Percentiles rank a stretch among this genome's conserved stretches.
These are phyloP conservation scores for Anableps anableps DNA, from an alignment of 2,797 vertebrate genomes.

Conservation along the genomic window DNA sequence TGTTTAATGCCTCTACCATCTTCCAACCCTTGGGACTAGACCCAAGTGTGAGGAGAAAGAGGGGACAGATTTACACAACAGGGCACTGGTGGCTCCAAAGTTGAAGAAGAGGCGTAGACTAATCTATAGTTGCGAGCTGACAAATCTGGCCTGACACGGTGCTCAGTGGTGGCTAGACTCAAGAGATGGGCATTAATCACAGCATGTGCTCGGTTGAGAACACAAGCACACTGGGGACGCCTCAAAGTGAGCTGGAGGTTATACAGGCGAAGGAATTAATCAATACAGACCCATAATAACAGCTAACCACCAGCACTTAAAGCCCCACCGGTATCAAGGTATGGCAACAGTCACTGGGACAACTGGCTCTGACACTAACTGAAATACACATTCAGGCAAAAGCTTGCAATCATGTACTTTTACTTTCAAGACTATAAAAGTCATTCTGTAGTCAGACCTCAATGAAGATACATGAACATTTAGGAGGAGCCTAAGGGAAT, in stretches of 20 bases:
- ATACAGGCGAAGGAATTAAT: slow-evolving; percentile 89
- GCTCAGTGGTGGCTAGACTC: slow-evolving; percentile 85
- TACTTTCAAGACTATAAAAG: slow-evolving; percentile 21
- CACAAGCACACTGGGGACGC: slow-evolving; percentile 81
- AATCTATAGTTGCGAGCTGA: slow-evolving; percentile 93
- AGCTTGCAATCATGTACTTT: slow-evolving; percentile 23
- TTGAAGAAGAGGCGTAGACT: slow-evolving; percentile 90
- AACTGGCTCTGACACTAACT: slow-evolving; percentile 30
- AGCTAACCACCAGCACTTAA: slow-evolving; percentile 78
- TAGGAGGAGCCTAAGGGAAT: slow-evolving; percentile 25
- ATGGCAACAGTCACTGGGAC: slow-evolving; percentile 44
- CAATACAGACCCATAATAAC: slow-evolving; percentile 86
- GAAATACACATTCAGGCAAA: slow-evolving; percentile 32
- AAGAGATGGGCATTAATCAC: slow-evolving; percentile 91
- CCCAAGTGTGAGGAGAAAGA: slow-evolving; percentile 55
- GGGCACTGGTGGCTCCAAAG: slow-evolving; percentile 88
- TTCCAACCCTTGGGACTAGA: slow-evolving; percentile 83
- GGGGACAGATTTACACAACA: slow-evolving; percentile 89
- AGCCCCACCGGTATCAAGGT: slow-evolving; percentile 55
- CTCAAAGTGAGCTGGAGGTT: slow-evolving; percentile 90
- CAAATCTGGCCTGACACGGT: slow-evolving; percentile 91
- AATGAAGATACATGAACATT: slow-evolving; percentile 8
- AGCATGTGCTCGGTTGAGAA: slow-evolving; percentile 81
- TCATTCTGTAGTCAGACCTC: slow-evolving; percentile 2
- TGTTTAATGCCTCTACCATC: slow-evolving; percentile 95